Evolutionary conservation across 2,888 invertebrate species (phyloP), one percentile per base, ranked within the genome.

Genomic region (Cerastis rubricosa): DNA sequence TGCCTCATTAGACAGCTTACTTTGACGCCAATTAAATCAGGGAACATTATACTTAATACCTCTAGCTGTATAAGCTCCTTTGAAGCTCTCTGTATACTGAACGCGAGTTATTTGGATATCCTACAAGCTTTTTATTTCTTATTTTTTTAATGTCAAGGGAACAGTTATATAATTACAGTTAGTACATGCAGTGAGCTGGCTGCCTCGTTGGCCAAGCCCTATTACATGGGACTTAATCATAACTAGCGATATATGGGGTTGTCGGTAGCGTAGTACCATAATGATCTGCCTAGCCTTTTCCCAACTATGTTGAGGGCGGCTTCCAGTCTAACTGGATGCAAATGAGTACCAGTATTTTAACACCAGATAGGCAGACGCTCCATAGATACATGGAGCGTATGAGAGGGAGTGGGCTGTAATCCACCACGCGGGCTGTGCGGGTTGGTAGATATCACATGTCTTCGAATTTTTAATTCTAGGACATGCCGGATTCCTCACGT

Each of bases 1-100:
- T 59, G 59, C 25, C 45, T 51, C 70, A 70, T 51, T 35, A 70
- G 35, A n/a, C 35, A 59, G 17, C 4, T 66, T 25, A 45, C 57
- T 65, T 65, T 25, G 64, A 22, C 6, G n/a, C 6, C n/a, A 11
- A 49, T 35, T 5, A 19, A 68, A 54, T 54, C 19, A 19, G n/a
- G n/a, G 11, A 11, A 51, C 6, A 35, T 17, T 35, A 11, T 11
- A 14, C 2, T 1, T 51, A n/a, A 6, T 54, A 54, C 25, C 54
- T 54, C 7, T n/a, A n/a, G n/a, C n/a, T n/a, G n/a, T n/a, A n/a
- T 17, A 68, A 49, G 64, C 54, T 67, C 6, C 35, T 43, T 69
- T 43, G 17, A 47, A n/a, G 40, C 12, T 5, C n/a, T 67, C 19
- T 66, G 65, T 43, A 35, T 59, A 11, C 2, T 17, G 7, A 2